Evolutionary conservation across 2,888 invertebrate genomes (phyloP).

Genomic region (Polietes domitor): DNA sequence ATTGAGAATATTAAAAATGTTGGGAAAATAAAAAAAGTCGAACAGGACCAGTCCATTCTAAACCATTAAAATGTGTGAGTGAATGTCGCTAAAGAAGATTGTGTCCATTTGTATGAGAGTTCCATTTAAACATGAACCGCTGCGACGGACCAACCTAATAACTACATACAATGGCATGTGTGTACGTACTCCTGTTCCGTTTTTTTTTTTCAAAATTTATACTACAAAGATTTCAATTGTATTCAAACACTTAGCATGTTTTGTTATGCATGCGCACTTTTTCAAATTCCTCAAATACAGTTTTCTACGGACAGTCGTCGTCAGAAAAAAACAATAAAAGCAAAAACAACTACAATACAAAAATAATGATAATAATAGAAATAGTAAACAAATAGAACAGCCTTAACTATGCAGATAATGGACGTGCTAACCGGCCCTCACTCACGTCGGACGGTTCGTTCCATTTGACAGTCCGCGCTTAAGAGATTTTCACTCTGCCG

Average conservation of each 20-base stretch:
- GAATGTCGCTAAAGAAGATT: no score
- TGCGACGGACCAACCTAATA: no score
- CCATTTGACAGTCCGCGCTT: slow-evolving; percentile 12
- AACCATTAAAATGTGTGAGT: no score
- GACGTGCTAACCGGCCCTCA: slow-evolving; percentile 18
- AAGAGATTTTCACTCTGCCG: slow-evolving; percentile 16
- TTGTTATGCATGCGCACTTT: slow-evolving; percentile 39
- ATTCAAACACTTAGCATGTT: slow-evolving; percentile 2
- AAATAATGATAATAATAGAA: slow-evolving; percentile 36
- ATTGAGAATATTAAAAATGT: no score
- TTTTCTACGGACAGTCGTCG: slow-evolving; percentile 9
- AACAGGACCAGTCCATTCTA: no score
- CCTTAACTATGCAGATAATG: slow-evolving; percentile 28
- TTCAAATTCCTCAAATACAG: not conserved
- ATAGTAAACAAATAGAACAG: slow-evolving; percentile 41
- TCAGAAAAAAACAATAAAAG: slow-evolving; percentile 8
- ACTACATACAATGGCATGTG: no score
- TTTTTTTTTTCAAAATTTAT: slow-evolving; percentile 17
- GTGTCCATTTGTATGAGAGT: no score
- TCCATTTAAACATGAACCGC: no score
- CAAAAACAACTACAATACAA: slow-evolving; percentile 4
- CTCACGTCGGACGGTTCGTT: not conserved
- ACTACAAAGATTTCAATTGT: slow-evolving; percentile 39
- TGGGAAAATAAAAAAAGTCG: no score
- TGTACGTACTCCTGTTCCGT: not conserved